Evolutionary conservation across 2,888 invertebrate species (phyloP), one percentile per base, ranked within the genome.

Genomic region (Nomada ferruginata): DNA sequence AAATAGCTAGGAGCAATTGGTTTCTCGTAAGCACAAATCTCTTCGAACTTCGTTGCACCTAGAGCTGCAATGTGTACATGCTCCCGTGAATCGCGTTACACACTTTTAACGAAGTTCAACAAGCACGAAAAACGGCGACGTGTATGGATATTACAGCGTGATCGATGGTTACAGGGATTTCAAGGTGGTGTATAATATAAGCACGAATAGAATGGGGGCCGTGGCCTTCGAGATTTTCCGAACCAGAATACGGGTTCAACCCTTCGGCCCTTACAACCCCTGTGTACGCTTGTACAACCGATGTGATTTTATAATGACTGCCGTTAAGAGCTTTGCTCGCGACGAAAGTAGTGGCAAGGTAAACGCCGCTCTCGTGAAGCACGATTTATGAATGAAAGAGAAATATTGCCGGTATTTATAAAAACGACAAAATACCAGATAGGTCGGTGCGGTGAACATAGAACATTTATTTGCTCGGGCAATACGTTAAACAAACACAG

Each of bases 241-340:
- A 55, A 66, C 87, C 47, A 61, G 74, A 66, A 65, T 78, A 64
- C 57, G 61, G 81, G 78, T 82, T 84, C 74, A 83, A 75, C 74
- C 85, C 79, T 85, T 81, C 74, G 66, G 70, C 76, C 82, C 87
- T 84, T 73, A 81, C 84, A 75, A 86, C 86, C 85, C 85, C 80
- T 79, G 85, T 44, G 84, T 79, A 86, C 85, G 59, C 55, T 84
- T 50, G 82, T 83, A 68, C 79, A 76, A 82, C 76, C 66, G 63
- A 66, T 69, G 82, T 84, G 90, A 90, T 83, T 88, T 90, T 89
- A 47, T 87, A 90, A 91, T 87, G 86, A 84, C 83, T 79, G 77
- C 79, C 72, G 69, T 66, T 57, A 59, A 66, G 66, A 79, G 57
- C 63, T 79, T 78, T 80, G 79, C 74, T 64, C 71, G 63, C 55